Percentiles rank a stretch among this genome's conserved stretches.
phyloP scores from a whole-genome alignment of 1,140 invertebrate species.

The Helicoverpa armigera region DNA sequence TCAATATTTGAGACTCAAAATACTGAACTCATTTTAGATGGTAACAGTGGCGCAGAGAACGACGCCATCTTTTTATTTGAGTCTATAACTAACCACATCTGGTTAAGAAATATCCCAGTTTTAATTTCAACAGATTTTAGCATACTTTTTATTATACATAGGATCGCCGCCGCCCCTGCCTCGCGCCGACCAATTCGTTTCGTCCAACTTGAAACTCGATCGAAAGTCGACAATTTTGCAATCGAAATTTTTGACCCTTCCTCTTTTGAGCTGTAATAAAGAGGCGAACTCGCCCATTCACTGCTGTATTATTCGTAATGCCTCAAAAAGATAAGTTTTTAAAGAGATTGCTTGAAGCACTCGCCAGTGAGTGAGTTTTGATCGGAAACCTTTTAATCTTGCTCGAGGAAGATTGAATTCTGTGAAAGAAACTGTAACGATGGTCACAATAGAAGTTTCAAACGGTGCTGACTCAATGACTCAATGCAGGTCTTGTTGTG shows the following conservation, averaged over 20 bases:
- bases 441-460: no score
- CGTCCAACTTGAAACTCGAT: conserved; percentile 33
- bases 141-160: no score
- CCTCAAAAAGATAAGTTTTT: conserved; percentile 1
- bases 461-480: no score
- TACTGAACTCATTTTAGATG: no score
- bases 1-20: no score
- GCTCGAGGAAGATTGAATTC: not conserved
- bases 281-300: conserved; percentile 15
- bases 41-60: no score
- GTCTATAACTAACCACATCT: no score
- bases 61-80: no score
- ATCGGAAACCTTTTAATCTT: not conserved
- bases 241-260: conserved; percentile 42
- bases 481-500: no score
- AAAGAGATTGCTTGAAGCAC: conserved; percentile 3
- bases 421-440: no score
- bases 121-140: no score
- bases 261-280: not conserved
- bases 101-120: no score
- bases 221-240: conserved; percentile 46
- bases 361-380: not conserved
- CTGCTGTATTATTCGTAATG: conserved; percentile 29
- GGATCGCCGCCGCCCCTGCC: not conserved
- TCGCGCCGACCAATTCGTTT: not conserved